These are phyloP conservation scores for Pteropus rufus DNA, from an alignment of 2,797 vertebrate species.

Conservation along the genomic window DNA sequence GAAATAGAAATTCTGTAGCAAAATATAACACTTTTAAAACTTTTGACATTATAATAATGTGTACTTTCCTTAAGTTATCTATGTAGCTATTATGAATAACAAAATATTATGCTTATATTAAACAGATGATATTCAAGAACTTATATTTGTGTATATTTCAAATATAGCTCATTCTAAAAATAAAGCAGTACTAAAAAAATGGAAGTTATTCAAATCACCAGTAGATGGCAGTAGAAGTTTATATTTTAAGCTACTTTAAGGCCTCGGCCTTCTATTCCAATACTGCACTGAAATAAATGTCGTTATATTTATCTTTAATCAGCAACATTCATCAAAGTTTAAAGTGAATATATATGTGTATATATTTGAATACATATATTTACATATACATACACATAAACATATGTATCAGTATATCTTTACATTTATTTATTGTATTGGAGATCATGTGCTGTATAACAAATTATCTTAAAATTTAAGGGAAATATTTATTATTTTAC, in stretches of 20 bases:
- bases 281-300: not conserved
- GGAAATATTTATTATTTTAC: not conserved
- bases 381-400: not conserved
- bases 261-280: not conserved
- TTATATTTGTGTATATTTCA: not conserved
- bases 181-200: not conserved
- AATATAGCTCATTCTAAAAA: not conserved
- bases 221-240: constrained; percentile 46
- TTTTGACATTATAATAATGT: not conserved
- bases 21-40: not conserved
- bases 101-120: not conserved
- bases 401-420: not conserved
- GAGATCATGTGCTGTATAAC: not conserved
- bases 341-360: not conserved
- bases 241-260: not conserved
- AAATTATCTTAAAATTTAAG: not conserved
- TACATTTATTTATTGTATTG: not conserved
- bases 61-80: not conserved
- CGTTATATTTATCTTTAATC: not conserved
- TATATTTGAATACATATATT: not conserved
- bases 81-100: not conserved
- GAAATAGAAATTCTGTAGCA: not conserved
- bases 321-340: not conserved
- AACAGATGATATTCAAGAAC: not conserved
- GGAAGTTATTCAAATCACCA: not conserved